Evolutionary conservation across 2,113 vertebrate genomes (phyloP).

Genomic region (Paratilapia polleni): DNA sequence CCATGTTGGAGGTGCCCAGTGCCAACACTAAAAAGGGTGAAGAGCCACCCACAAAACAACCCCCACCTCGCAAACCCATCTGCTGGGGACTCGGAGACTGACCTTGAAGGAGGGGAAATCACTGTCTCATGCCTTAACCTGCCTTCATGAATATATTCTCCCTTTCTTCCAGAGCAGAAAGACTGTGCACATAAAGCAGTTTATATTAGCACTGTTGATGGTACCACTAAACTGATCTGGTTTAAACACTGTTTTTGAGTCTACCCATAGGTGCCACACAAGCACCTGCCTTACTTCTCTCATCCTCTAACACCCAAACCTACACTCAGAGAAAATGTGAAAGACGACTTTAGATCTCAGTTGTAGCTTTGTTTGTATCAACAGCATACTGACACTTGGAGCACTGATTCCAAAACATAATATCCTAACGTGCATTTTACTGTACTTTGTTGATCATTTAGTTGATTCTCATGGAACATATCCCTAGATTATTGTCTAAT

Average conservation of each 20-base stretch:
- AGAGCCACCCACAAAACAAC: background rate
- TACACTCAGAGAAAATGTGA: slow-evolving; percentile 38
- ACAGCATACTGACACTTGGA: slow-evolving; percentile 1
- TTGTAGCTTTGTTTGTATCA: background rate
- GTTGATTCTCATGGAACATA: slow-evolving; percentile 40
- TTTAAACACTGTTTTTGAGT: slow-evolving; percentile 26
- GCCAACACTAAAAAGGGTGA: slow-evolving; percentile 48
- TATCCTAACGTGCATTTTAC: slow-evolving; percentile 49
- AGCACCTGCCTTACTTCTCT: slow-evolving; percentile 29
- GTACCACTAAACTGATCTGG: slow-evolving; percentile 3
- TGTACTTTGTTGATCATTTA: slow-evolving; percentile 45
- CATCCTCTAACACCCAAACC: background rate
- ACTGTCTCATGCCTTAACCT: slow-evolving; percentile 30
- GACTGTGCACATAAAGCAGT: background rate
- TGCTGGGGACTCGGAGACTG: background rate
- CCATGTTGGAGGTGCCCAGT: slow-evolving; percentile 18
- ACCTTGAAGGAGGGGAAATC: background rate
- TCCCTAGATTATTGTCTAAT: slow-evolving; percentile 31
- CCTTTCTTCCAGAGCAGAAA: slow-evolving; percentile 14
- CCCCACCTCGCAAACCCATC: background rate
- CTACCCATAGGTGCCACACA: background rate
- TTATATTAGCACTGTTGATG: background rate
- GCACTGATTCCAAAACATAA: slow-evolving; percentile 13
- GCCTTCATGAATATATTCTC: slow-evolving; percentile 25
- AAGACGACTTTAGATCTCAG: slow-evolving; percentile 8